These are phyloP conservation scores for Vanacampus margaritifer DNA, from an alignment of 2,113 vertebrate species.

Conservation along the genomic window DNA sequence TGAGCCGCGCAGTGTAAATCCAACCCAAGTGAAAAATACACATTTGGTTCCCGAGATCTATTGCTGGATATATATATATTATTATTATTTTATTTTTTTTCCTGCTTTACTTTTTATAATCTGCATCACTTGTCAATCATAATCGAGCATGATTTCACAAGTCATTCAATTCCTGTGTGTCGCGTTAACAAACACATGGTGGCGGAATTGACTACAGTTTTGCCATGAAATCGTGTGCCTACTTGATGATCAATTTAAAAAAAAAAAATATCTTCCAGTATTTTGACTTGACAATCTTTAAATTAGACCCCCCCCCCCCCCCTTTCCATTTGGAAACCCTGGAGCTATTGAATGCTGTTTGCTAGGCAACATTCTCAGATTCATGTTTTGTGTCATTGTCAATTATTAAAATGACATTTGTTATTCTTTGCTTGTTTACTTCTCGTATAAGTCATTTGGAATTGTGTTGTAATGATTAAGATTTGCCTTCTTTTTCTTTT, in stretches of 20 bases:
- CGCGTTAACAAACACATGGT: background rate
- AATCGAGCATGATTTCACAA: slow-evolving; percentile 53
- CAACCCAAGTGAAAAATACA: slow-evolving; percentile 48
- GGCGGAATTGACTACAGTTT: background rate
- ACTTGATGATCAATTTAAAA: background rate
- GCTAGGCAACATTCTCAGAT: slow-evolving; percentile 46
- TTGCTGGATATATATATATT: too few species aligned
- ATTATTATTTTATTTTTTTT: slow-evolving; percentile 46
- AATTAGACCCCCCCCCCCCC: too few species aligned
- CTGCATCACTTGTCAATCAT: slow-evolving; percentile 60
- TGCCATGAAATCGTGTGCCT: background rate
- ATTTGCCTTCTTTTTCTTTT: too few species aligned
- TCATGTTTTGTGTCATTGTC: slow-evolving; percentile 43
- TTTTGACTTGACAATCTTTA: background rate
- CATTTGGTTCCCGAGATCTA: slow-evolving; percentile 46
- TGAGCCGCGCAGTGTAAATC: slow-evolving; percentile 28
- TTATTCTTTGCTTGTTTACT: slow-evolving; percentile 33
- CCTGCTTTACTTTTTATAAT: slow-evolving; percentile 57
- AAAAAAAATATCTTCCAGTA: background rate
- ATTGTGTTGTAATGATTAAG: slow-evolving; percentile 30
- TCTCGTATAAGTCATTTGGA: slow-evolving; percentile 28
- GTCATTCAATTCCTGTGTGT: background rate
- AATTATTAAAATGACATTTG: slow-evolving; percentile 40
- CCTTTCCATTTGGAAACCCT: background rate
- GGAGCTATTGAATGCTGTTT: slow-evolving; percentile 34